Conservation (phyloP, 2,113 vertebrate species). For the Emydocephalus ijimae region DNA sequence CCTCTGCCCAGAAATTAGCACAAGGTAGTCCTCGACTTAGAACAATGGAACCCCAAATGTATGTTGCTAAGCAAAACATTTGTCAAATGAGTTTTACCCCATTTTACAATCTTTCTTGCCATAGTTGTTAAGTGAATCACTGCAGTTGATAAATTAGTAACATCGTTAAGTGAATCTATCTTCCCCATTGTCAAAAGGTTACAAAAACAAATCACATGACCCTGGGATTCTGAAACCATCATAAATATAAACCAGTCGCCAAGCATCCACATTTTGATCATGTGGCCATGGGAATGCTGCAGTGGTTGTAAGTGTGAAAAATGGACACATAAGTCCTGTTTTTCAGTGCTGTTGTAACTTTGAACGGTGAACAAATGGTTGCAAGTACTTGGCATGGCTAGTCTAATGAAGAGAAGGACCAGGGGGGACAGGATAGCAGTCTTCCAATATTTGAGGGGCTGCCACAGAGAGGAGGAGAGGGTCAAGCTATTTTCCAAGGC, state of each 20-base stretch:
- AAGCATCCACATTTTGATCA: neutral
- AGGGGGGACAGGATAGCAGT: too few species aligned
- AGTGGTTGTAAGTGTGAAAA: neutral
- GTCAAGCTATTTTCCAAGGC: too few species aligned
- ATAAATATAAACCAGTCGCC: neutral
- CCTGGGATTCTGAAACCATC: fast-evolving
- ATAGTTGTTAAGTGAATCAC: neutral
- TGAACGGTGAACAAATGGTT: neutral
- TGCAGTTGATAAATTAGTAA: neutral
- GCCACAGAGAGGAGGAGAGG: too few species aligned
- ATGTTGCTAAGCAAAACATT: neutral
- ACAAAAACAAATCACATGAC: neutral
- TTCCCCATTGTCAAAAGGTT: neutral
- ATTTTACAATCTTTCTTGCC: neutral
- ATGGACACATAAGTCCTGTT: neutral
- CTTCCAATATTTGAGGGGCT: too few species aligned
- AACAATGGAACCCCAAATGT: neutral
- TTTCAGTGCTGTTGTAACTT: neutral
- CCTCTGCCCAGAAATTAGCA: neutral
- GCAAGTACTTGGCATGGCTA: too few species aligned
- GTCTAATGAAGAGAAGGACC: too few species aligned
- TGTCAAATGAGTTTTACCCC: neutral
- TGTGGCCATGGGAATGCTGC: neutral
- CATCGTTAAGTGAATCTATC: neutral
- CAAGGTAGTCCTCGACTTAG: neutral